phyloP scores from a whole-genome alignment of 2,113 vertebrate species.

The Xiphophorus couchianus region DNA sequence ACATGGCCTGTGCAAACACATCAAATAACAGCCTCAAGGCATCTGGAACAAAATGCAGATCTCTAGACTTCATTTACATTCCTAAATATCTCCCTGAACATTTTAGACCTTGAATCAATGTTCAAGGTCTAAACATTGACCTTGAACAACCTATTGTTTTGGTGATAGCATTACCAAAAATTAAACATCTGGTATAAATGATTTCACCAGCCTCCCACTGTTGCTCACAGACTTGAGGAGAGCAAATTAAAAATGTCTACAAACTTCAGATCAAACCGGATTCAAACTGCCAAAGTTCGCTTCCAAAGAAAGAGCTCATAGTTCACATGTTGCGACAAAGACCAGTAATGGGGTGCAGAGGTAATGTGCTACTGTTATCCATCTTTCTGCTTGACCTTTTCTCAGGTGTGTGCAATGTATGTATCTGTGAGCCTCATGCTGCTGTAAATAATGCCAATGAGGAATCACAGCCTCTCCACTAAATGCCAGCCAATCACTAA shows the following conservation, averaged over 20 bases:
- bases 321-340: conserved; percentile 57
- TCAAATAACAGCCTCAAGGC: conserved; percentile 18
- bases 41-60: conserved; percentile 14
- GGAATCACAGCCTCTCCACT: conserved; percentile 70
- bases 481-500: conserved; percentile 75
- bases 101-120: background rate
- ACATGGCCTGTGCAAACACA: background rate
- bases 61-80: conserved; percentile 2
- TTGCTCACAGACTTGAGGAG: background rate
- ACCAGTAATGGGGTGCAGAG: conserved; percentile 70
- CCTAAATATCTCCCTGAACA: conserved; percentile 4
- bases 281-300: conserved; percentile 44
- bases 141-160: background rate
- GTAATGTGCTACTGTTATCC: conserved; percentile 75
- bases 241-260: conserved; percentile 20
- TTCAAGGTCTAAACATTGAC: background rate
- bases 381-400: conserved; percentile 81
- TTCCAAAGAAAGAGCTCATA: conserved; percentile 39
- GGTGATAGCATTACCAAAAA: conserved; percentile 18
- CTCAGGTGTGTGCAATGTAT: conserved; percentile 74
- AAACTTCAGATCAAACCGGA: conserved; percentile 29
- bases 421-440: conserved; percentile 69
- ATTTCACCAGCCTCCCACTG: background rate
- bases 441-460: conserved; percentile 73
- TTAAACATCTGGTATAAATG: conserved; percentile 19